Evolutionary conservation across 1,140 invertebrate species (phyloP).

Genomic region (Drosophila sturtevanti): DNA sequence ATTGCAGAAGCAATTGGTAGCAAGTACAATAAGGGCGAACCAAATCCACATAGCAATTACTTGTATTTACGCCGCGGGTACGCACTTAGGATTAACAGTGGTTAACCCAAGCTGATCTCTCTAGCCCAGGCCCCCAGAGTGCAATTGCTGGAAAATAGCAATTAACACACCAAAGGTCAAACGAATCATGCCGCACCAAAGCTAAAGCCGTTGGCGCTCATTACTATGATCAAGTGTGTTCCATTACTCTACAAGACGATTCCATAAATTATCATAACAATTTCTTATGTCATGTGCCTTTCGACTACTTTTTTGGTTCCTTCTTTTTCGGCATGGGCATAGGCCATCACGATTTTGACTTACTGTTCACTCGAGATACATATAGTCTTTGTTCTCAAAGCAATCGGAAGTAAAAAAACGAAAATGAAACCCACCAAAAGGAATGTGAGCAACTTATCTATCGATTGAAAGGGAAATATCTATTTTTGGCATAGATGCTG

Average conservation of each 20-base stretch:
- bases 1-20: conserved; percentile 52
- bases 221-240: conserved; percentile 50
- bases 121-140: background rate
- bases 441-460: background rate
- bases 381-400: conserved; percentile 37
- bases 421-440: conserved; percentile 25
- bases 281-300: conserved; percentile 41
- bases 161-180: conserved; percentile 63
- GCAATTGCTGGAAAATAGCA: conserved; percentile 43
- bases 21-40: conserved; percentile 44
- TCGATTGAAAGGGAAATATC: conserved; percentile 32
- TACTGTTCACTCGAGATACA: conserved; percentile 18
- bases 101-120: background rate
- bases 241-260: conserved; percentile 20
- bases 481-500: conserved; percentile 45
- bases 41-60: conserved; percentile 20
- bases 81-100: conserved; percentile 58
- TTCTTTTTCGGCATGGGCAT: conserved; percentile 38
- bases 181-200: conserved; percentile 34
- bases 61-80: conserved; percentile 19
- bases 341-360: background rate
- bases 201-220: conserved; percentile 36
- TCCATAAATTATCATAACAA: conserved; percentile 44
- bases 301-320: conserved; percentile 36
- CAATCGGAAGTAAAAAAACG: conserved; percentile 50